Conservation (phyloP, 2,888 invertebrate species). For the Cerceris rybyensis region DNA sequence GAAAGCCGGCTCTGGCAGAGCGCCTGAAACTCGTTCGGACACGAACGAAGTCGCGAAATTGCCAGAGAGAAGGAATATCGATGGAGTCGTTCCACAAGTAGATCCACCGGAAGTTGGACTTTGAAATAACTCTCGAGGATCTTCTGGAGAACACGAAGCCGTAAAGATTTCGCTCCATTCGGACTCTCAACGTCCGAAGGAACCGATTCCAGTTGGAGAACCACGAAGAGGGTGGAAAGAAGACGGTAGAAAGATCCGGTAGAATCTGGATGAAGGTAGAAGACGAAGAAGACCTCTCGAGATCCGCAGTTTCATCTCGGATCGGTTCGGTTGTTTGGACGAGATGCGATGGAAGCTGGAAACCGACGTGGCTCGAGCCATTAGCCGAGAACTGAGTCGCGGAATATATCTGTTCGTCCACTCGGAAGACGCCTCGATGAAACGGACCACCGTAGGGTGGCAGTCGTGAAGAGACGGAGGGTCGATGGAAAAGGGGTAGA, state of each 20-base stretch:
- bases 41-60: not conserved
- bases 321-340: constrained; percentile 24
- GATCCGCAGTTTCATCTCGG: not conserved
- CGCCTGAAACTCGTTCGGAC: not conserved
- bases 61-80: constrained; percentile 9
- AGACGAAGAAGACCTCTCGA: not conserved
- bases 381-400: constrained; percentile 42
- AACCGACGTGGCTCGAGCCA: constrained; percentile 24
- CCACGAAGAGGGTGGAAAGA: not conserved
- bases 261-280: not conserved
- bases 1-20: not conserved
- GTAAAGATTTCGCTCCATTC: constrained; percentile 24
- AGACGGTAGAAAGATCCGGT: not conserved
- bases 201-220: not conserved
- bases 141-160: constrained; percentile 5
- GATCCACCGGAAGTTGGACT: not conserved
- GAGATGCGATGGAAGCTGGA: constrained; percentile 31
- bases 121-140: not conserved
- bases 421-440: constrained; percentile 9
- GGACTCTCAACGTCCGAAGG: constrained; percentile 1
- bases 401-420: constrained; percentile 31
- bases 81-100: not conserved
- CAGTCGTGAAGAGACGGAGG: constrained; percentile 9
- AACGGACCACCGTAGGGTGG: not conserved
- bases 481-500: constrained; percentile 37